Percentiles rank a stretch among this genome's conserved stretches.
Evolutionary conservation across 2,797 vertebrate genomes (phyloP).

Genomic region (Sus cebifrons): DNA sequence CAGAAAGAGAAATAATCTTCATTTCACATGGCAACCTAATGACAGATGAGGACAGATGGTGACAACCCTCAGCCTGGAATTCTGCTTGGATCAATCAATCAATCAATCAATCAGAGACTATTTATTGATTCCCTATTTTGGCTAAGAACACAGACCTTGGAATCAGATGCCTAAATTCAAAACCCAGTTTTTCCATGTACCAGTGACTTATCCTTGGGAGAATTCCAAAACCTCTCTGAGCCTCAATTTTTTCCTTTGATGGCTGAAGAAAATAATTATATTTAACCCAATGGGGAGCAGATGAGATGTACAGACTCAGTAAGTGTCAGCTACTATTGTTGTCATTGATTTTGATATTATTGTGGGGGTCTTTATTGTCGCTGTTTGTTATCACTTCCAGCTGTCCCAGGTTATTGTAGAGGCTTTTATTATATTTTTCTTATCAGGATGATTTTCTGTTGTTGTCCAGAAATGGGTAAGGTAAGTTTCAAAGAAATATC

Average conservation of each 20-base stretch:
- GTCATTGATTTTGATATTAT: neutral
- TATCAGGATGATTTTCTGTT: neutral
- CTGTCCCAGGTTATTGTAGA: neutral
- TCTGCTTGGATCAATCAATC: slow-evolving; percentile 74
- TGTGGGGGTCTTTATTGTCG: neutral
- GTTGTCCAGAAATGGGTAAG: neutral
- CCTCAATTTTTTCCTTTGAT: slow-evolving; percentile 22
- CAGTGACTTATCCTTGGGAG: slow-evolving; percentile 48
- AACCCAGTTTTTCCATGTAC: slow-evolving; percentile 41
- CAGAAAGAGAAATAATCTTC: slow-evolving; percentile 82
- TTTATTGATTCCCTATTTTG: slow-evolving; percentile 83
- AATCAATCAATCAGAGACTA: slow-evolving; percentile 76
- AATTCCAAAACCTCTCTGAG: slow-evolving; percentile 32
- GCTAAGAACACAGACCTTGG: slow-evolving; percentile 70
- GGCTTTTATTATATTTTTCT: neutral
- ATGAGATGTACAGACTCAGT: neutral
- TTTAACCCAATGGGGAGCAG: neutral
- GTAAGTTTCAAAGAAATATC: slow-evolving; percentile 21
- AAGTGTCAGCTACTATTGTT: neutral
- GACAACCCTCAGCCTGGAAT: slow-evolving; percentile 75
- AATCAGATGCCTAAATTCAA: slow-evolving; percentile 72
- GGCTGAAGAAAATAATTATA: neutral
- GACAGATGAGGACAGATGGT: slow-evolving; percentile 83
- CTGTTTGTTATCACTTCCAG: neutral
- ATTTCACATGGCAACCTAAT: slow-evolving; percentile 79